Base-by-base conservation (phyloP, 2,797 vertebrate genomes). In the Arctocebus calabarensis region DNA sequence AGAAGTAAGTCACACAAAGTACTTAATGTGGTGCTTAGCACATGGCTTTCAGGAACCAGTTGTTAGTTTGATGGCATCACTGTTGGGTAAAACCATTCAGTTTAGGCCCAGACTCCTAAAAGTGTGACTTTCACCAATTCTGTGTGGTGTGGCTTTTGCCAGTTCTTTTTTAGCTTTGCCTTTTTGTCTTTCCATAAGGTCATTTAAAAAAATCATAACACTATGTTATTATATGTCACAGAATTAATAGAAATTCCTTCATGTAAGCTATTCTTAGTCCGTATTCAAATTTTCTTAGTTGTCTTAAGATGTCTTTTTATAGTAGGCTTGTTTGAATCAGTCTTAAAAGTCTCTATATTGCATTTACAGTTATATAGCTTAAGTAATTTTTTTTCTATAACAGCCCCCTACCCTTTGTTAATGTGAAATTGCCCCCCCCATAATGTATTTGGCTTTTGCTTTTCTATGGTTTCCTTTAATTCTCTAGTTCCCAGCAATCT, bases 11-110 rank as follows among this genome's bases (percentile, higher is more conserved):
- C 40, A 59, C 29, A 7, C 82, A 20, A 85, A 73, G 5, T 64
- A 48, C 86, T 90, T 83, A 94, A 59, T 77, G 37, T 34, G n/a
- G 37, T 29, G n/a, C 55, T 93, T 93, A 73, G 71, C 43, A 57
- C 68, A 57, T 91, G 84, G 37, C 84, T 57, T 91, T 96, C 62
- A 82, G 68, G 73, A 88, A 96, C 52, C 40, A 91, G 34, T 89
- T 88, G 34, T 89, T 94, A 77, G 23, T 88, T 19, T 91, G 64
- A 91, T 43, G 73, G 71, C 86, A 43, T 68, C 48, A 90, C 43
- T 75, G 23, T 71, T 55, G 22, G 64, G 55, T 85, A 78, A 96
- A 91, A 77, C n/a, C 22, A 48, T 71, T 71, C 25, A 40, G 70
- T 71, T 40, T 45, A 43, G 85, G 16, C 64, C 57, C 52, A 70